Base-by-base conservation (phyloP, 2,113 vertebrate species). In the Poeciliopsis turrubarensis region DNA sequence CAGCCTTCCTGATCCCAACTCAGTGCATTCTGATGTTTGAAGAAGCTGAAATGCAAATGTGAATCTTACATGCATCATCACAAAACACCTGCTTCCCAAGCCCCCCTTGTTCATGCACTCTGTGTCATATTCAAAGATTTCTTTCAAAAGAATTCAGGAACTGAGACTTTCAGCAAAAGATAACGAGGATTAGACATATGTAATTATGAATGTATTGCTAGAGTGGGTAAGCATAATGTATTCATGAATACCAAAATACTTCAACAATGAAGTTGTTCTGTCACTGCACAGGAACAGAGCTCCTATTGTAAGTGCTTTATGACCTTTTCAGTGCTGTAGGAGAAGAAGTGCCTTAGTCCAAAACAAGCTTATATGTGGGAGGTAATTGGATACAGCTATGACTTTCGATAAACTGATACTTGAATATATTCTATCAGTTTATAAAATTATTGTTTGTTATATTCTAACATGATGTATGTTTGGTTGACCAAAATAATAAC, bases 121-220 rank as follows among this genome's bases (percentile, higher is more conserved):
- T 79, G 61, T 76, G 57, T 67, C 75, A 76, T 68, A 81, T 75
- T 84, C 71, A 65, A 25, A 69, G 65, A 19, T 68, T 47, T 34
- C 26, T 68, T 76, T 78, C 30, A 72, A 79, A 79, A 60, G 34
- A 74, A 69, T n/a, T 60, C 54, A 41, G 41, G 73, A 82, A 75
- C 37, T 72, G 61, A 74, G 76, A 81, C 87, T 81, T 84, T 47
- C 75, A 83, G 86, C 27, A 81, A 72, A 4, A 85, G 81, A 90
- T 91, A 91, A 88, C 77, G 67, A 82, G 87, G 86, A 89, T 91
- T 86, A 89, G 68, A 86, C 72, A 77, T 79, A 69, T 87, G 81
- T 89, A 82, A 89, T 86, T 89, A 89, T 78, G 84, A 89, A 77
- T 87, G 80, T 86, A 85, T 82, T 78, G 76, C 83, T 70, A 86